Percentiles rank a stretch among this genome's conserved stretches.
Evolutionary conservation across 2,113 vertebrate genomes (phyloP).

Genomic region (Bubo blakistoni): DNA sequence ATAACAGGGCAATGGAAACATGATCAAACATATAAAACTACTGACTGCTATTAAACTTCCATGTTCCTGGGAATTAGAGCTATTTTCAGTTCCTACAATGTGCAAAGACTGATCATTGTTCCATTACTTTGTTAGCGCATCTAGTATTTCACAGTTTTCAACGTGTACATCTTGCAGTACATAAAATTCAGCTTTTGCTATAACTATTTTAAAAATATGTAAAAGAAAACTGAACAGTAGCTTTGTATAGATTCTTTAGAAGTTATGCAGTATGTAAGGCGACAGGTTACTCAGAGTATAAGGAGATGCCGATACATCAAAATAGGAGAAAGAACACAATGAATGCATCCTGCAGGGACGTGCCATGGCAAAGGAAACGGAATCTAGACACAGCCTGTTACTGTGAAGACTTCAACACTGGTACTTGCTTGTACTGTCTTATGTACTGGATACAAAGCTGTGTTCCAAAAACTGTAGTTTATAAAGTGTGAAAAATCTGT

Average conservation of each 20-base stretch:
- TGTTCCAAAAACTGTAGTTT: background rate
- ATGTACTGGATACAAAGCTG: background rate
- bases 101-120: background rate
- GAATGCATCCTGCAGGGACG: background rate
- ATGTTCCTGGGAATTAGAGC: background rate
- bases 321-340: no score
- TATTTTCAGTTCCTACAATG: background rate
- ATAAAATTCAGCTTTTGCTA: background rate
- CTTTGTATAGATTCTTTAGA: background rate
- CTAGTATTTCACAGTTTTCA: background rate
- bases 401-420: background rate
- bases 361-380: background rate
- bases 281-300: background rate
- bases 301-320: background rate
- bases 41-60: background rate
- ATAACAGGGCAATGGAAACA: background rate
- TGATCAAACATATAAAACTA: background rate
- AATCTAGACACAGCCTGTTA: background rate
- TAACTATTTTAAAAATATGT: background rate
- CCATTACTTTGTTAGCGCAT: background rate
- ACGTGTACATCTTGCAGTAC: fast-evolving
- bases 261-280: background rate
- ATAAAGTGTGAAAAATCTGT: background rate
- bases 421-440: background rate
- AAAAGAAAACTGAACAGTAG: background rate